Conservation (phyloP, 2,797 vertebrate species). For the Neostethus bicornis region DNA sequence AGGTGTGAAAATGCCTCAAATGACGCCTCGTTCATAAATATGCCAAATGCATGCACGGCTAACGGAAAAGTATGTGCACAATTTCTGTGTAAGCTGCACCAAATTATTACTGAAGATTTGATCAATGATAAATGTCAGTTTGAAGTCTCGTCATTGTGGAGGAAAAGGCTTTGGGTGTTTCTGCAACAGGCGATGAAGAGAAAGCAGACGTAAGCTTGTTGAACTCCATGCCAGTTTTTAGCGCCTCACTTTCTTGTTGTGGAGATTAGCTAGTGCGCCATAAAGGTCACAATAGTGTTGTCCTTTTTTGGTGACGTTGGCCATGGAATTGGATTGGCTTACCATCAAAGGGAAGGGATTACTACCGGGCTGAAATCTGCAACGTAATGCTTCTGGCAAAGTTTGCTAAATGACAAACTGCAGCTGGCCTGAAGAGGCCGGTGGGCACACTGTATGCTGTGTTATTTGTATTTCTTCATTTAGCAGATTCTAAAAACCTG, state of each 20-base stretch:
- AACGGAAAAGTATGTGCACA: constrained; percentile 16
- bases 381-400: constrained; percentile 53
- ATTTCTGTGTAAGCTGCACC: constrained; percentile 36
- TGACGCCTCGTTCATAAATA: constrained; percentile 17
- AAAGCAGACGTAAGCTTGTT: constrained; percentile 49
- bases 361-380: constrained; percentile 57
- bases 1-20: constrained; percentile 47
- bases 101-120: constrained; percentile 56
- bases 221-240: constrained; percentile 50
- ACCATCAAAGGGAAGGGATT: constrained; percentile 72
- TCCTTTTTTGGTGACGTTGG: constrained; percentile 50
- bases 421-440: constrained; percentile 58
- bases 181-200: constrained; percentile 12
- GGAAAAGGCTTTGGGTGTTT: constrained; percentile 34
- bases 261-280: constrained; percentile 55
- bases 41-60: constrained; percentile 36
- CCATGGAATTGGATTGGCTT: constrained; percentile 66
- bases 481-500: constrained; percentile 53
- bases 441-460: constrained; percentile 12
- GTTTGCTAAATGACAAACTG: constrained; percentile 68
- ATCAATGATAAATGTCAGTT: constrained; percentile 67
- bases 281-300: constrained; percentile 68
- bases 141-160: constrained; percentile 32
- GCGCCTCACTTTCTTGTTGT: constrained; percentile 25
- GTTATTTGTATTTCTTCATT: constrained; percentile 11